These are phyloP conservation scores for Drosophila leonis DNA, from an alignment of 2,888 invertebrate species.

Conservation along the genomic window DNA sequence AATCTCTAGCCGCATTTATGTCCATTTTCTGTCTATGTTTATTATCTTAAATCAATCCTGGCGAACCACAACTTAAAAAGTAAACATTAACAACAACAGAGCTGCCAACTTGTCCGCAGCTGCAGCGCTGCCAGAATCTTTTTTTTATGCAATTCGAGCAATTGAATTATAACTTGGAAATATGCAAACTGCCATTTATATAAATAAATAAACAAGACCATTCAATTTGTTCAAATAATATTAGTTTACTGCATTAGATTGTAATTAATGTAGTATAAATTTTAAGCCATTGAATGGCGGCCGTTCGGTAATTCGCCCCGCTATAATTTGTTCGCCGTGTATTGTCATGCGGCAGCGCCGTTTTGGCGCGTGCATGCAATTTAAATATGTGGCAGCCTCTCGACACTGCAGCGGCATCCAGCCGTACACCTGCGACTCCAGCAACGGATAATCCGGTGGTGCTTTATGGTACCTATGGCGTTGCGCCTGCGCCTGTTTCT, in stretches of 20 bases:
- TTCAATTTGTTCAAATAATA: neutral
- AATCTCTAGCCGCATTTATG: slow-evolving; percentile 6
- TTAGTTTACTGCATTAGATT: neutral
- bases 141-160: neutral
- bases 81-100: slow-evolving; percentile 29
- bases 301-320: slow-evolving; percentile 81
- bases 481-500: slow-evolving; percentile 34
- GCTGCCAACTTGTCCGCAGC: slow-evolving; percentile 42
- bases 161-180: neutral
- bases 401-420: slow-evolving; percentile 76
- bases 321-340: slow-evolving; percentile 79
- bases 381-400: slow-evolving; percentile 61
- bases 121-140: slow-evolving; percentile 33
- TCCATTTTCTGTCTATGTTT: slow-evolving; percentile 14
- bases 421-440: slow-evolving; percentile 83
- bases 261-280: slow-evolving; percentile 71
- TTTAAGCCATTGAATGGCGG: slow-evolving; percentile 79
- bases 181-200: neutral
- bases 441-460: slow-evolving; percentile 57
- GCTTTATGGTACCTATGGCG: slow-evolving; percentile 45
- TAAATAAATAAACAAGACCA: neutral
- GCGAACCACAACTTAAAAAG: slow-evolving; percentile 20
- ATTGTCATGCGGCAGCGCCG: slow-evolving; percentile 81
- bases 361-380: slow-evolving; percentile 79
- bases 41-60: slow-evolving; percentile 17